phyloP scores from a whole-genome alignment of 92 coral and sea anemone genomes.

The Diadumene lineata region DNA sequence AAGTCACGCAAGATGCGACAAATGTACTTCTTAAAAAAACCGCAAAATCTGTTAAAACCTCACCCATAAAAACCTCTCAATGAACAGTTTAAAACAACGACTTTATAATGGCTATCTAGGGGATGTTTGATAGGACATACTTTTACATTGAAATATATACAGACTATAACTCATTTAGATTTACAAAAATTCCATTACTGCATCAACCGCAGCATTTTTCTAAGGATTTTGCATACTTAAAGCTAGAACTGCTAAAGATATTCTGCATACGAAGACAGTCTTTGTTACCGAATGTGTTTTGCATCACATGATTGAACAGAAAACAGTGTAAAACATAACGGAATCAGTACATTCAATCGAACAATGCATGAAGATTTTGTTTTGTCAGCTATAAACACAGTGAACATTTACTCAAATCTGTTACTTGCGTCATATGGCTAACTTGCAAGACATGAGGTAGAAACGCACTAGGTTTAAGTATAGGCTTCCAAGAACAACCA shows the following conservation, averaged over 20 bases:
- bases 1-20: slow-evolving; percentile 22
- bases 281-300: not conserved
- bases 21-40: not conserved
- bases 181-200: not conserved
- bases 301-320: slow-evolving; percentile 27
- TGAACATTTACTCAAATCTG: slow-evolving; percentile 8
- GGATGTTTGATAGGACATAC: not conserved
- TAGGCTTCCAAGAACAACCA: not conserved
- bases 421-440: slow-evolving; percentile 7
- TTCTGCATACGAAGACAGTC: not conserved
- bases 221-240: not conserved
- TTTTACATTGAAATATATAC: not conserved
- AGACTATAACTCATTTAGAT: not conserved
- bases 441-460: slow-evolving; percentile 8
- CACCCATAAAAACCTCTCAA: not conserved
- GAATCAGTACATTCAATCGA: not conserved
- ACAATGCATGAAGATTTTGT: not conserved
- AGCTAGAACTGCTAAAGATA: not conserved
- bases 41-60: slow-evolving; percentile 24
- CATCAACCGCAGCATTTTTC: not conserved
- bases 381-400: not conserved
- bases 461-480: slow-evolving; percentile 2
- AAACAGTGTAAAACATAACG: not conserved
- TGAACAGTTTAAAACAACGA: not conserved
- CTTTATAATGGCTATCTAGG: not conserved